These are phyloP conservation scores for Lasioglossum lativentre DNA, from an alignment of 2,888 invertebrate genomes.

Conservation along the genomic window DNA sequence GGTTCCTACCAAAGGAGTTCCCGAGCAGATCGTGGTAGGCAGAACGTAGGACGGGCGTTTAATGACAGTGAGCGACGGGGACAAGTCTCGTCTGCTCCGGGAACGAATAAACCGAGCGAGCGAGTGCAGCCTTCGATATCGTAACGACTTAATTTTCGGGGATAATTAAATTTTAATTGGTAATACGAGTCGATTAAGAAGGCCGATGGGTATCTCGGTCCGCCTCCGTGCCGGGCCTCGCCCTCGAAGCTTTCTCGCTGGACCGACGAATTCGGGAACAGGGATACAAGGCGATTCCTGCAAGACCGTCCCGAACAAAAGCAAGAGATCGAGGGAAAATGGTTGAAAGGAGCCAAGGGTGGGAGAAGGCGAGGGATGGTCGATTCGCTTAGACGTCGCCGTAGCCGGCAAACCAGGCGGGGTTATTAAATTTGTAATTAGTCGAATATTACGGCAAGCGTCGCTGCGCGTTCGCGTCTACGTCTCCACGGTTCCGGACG, in stretches of 20 bases:
- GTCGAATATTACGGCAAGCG: constrained; percentile 80
- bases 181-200: constrained; percentile 82
- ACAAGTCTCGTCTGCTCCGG: background rate
- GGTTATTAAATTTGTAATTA: constrained; percentile 84
- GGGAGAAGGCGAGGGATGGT: constrained; percentile 45
- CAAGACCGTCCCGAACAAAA: constrained; percentile 8
- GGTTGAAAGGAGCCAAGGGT: background rate
- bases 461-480: constrained; percentile 42
- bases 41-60: background rate
- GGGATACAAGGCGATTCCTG: constrained; percentile 26
- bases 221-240: constrained; percentile 36
- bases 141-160: constrained; percentile 77
- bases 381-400: constrained; percentile 76
- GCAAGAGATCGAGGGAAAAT: background rate
- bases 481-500: constrained; percentile 27
- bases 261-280: constrained; percentile 24
- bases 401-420: constrained; percentile 75
- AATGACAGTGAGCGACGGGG: background rate
- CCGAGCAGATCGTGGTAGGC: no score
- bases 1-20: background rate
- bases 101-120: constrained; percentile 3
- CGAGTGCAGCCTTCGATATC: constrained; percentile 51
- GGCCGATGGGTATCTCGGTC: constrained; percentile 68
- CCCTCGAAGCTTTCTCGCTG: constrained; percentile 26
- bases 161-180: constrained; percentile 83